phyloP scores from a whole-genome alignment of 2,797 vertebrate species.

The Myotis daubentonii region DNA sequence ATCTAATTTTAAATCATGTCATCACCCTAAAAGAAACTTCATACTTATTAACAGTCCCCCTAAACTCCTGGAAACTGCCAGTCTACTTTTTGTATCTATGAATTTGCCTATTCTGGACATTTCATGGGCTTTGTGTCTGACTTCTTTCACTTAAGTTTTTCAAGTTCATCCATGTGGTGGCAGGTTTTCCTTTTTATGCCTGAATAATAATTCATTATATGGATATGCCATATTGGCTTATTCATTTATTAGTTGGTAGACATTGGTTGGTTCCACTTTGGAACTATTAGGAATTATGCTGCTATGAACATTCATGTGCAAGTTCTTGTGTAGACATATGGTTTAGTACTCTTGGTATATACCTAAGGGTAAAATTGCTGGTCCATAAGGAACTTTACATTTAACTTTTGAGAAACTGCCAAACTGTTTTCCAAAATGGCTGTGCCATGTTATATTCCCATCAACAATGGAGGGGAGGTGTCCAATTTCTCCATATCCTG shows the following conservation, averaged over 20 bases:
- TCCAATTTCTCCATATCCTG: background rate
- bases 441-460: background rate
- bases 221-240: background rate
- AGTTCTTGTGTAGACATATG: background rate
- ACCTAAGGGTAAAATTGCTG: background rate
- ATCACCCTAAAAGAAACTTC: slow-evolving; percentile 1
- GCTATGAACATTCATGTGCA: background rate
- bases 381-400: background rate
- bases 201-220: background rate
- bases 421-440: background rate
- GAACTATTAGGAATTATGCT: background rate
- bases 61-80: background rate
- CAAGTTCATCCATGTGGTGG: background rate
- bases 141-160: slow-evolving; percentile 10
- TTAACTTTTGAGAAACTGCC: slow-evolving; percentile 4
- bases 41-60: background rate
- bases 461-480: background rate
- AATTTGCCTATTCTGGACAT: background rate
- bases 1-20: slow-evolving; percentile 25
- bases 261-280: background rate
- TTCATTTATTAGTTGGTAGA: background rate
- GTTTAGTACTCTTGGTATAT: slow-evolving; percentile 2
- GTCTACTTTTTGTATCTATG: background rate
- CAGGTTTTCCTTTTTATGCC: background rate
- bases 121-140: background rate